Evolutionary conservation across 2,797 vertebrate genomes (phyloP).

Genomic region (Hoplostethus atlanticus): DNA sequence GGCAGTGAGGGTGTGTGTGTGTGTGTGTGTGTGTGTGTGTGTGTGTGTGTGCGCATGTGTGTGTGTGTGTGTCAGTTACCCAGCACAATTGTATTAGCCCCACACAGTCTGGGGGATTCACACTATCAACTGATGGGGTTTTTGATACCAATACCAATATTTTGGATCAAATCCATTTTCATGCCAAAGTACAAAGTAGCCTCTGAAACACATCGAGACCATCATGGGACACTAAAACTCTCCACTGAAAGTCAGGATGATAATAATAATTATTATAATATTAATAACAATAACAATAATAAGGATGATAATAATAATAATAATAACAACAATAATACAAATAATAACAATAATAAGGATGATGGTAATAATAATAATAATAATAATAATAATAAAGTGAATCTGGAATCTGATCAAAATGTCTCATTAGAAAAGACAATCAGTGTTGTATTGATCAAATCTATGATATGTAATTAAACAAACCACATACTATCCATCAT

Average conservation of each 20-base stretch:
- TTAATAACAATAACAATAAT: background rate
- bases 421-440: no score
- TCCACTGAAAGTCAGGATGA: background rate
- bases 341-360: no score
- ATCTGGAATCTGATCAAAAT: no score
- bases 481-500: no score
- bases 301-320: no score
- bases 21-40: slow-evolving; percentile 21
- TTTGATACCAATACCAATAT: no score
- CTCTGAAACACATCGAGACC: background rate
- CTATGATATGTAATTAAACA: no score
- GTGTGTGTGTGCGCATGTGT: slow-evolving; percentile 32
- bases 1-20: slow-evolving; percentile 42
- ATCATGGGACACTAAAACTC: background rate
- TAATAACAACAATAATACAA: no score
- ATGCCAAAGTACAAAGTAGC: no score
- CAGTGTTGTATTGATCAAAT: no score
- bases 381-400: background rate
- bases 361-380: background rate
- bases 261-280: background rate
- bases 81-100: slow-evolving; percentile 27
- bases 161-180: no score
- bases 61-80: slow-evolving; percentile 24
- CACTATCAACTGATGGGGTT: slow-evolving; percentile 13
- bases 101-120: background rate